Conservation (phyloP, 1,140 invertebrate species). For the Dendrolimus kikuchii region DNA sequence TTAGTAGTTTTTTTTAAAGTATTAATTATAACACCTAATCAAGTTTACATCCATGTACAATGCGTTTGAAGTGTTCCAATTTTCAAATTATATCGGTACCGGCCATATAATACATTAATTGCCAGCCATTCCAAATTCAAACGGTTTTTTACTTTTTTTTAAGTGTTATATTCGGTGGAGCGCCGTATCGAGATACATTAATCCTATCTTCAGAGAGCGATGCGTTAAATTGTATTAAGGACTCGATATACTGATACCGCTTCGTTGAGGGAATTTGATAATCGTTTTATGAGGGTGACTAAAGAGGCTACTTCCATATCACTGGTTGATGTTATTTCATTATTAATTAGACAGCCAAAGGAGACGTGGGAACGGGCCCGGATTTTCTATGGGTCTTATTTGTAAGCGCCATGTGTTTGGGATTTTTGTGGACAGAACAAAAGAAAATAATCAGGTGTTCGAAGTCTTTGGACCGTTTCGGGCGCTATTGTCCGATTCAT, state of each 20-base stretch:
- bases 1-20: too few species aligned
- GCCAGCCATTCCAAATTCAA: conserved; percentile 23
- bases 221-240: conserved; percentile 61
- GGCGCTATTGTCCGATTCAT: conserved; percentile 40
- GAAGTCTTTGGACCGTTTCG: conserved; percentile 31
- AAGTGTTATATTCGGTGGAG: conserved; percentile 21
- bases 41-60: neutral
- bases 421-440: conserved; percentile 37
- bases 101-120: conserved; percentile 21
- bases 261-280: conserved; percentile 52
- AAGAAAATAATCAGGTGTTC: conserved; percentile 48
- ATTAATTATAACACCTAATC: too few species aligned
- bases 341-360: conserved; percentile 57
- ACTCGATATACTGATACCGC: conserved; percentile 35
- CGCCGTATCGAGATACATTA: conserved; percentile 31
- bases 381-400: conserved; percentile 24
- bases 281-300: conserved; percentile 65
- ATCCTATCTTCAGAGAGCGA: conserved; percentile 30
- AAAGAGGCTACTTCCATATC: conserved; percentile 57
- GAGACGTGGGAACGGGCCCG: conserved; percentile 54
- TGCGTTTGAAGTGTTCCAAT: conserved; percentile 9
- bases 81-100: conserved; percentile 10
- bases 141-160: conserved; percentile 22
- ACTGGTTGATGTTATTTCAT: conserved; percentile 35
- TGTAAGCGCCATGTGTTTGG: conserved; percentile 42